Base-by-base conservation (phyloP, 2,888 invertebrate species). In the Pseudococcus longispinus region DNA sequence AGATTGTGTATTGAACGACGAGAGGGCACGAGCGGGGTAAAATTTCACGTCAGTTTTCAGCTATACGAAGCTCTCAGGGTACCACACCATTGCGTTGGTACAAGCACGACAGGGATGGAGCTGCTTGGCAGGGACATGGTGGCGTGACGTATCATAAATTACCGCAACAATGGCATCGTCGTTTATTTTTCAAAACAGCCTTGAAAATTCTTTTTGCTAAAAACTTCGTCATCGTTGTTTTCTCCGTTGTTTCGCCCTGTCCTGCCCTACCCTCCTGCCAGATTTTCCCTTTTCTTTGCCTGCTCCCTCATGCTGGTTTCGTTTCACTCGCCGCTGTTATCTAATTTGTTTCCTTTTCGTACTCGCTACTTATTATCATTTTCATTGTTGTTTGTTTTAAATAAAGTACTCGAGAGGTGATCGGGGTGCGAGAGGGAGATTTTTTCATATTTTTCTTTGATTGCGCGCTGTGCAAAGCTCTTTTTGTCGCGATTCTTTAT, bases 151-250 rank as follows among this genome's bases (percentile, higher is more conserved):
- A 80, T 80, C 77, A 80, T 80, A 80, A 80, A 80, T 80, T 80
- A 80, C 77, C 37, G 77, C 42, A 80, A 80, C 77, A 80, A 80
- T 80, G 77, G 77, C 77, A 37, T 37, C 77, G 77, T 80, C 77
- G 77, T 80, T 80, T 80, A 80, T 80, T 80, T 80, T 80, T 80
- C 77, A 80, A 80, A 80, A 42, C 77, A 80, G 77, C 77, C 77
- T 80, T 80, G 77, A 80, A 80, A 80, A 80, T 80, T 42, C 77
- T 80, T 80, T 80, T 80, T 42, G 18, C 18, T 20, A 26, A 11
- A 42, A 80, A 32, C 42, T 37, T 80, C 23, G 77, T 20, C 77
- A 32, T 23, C 60, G 77, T 80, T 42, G 74, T 51, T n/a, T 51
- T 8, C 51, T 51, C 51, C n/a, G n/a, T 51, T 51, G 23, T 60